Evolutionary conservation across 2,888 invertebrate genomes (phyloP), one percentile per base, ranked within the genome.

Genomic region (Oconnorella tubifera): DNA sequence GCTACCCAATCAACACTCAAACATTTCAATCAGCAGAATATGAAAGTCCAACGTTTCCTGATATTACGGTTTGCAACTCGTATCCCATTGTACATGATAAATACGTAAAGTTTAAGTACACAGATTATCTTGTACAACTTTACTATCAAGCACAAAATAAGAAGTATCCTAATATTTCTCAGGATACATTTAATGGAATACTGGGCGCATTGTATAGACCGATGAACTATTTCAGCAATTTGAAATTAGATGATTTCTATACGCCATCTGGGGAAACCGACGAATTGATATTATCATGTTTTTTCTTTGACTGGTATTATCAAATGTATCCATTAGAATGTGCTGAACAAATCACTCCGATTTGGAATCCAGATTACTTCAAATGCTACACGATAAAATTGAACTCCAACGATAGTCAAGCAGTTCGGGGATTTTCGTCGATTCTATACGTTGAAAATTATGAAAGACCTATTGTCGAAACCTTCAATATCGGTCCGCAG

Each of bases 401-500:
- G 10, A 40, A 40, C 32, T n/a, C n/a, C n/a, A n/a, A n/a, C n/a
- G 3, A 19, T 10, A 31, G 29, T 28, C 56, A 56, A 3, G 19
- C 0, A 1, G 4, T 56, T 19, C 56, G 56, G 2, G 56, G 56
- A 31, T 2, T 56, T 2, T n/a, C 32, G 14, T 25, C 32, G 31
- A 29, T 56, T 56, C 32, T 32, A 31, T 56, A 56, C 19, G n/a
- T 56, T 29, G n/a, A 56, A 25, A 31, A 56, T 32, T 56, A 31
- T 31, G 31, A 28, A 1, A 23, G 32, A 2, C 2, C 2, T 25
- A 14, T 56, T 1, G 25, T 31, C 40, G 40, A 14, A 10, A 40
- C 10, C 40, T 40, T 40, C 19, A 19, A 40, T 40, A 10, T 40
- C 10, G 19, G 10, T 19, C 40, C 40, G 19, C 10, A 19, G 10